Percentiles rank a stretch among this genome's conserved stretches.
These are phyloP conservation scores for Dipodomys ordii DNA, from an alignment of 2,113 vertebrate genomes.

Conservation along the genomic window DNA sequence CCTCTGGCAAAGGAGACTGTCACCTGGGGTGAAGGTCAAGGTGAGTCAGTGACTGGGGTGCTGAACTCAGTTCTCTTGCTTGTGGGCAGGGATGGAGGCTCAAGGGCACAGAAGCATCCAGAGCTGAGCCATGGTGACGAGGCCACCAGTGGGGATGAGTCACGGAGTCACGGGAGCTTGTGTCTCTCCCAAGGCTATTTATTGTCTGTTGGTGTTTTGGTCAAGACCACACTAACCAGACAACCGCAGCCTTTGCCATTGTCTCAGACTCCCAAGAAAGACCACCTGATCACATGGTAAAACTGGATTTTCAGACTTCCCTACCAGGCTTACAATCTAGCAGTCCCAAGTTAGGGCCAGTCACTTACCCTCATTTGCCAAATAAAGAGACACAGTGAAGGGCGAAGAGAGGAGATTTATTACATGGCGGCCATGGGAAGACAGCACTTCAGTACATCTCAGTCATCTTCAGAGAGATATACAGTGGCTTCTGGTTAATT, in stretches of 20 bases:
- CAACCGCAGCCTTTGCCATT: accelerated
- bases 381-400: too few species aligned
- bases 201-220: neutral
- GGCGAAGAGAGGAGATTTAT: too few species aligned
- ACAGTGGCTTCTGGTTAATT: too few species aligned
- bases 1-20: neutral
- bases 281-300: neutral
- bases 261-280: neutral
- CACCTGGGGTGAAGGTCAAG: neutral
- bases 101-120: neutral
- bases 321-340: too few species aligned
- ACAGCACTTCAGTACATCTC: too few species aligned
- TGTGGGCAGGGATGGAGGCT: neutral
- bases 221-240: too few species aligned
- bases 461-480: too few species aligned
- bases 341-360: too few species aligned
- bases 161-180: neutral
- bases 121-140: neutral
- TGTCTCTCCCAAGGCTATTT: neutral
- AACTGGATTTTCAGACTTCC: too few species aligned
- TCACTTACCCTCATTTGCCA: too few species aligned
- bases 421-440: too few species aligned
- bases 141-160: neutral
- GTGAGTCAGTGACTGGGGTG: neutral
- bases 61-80: conserved; percentile 12